These are phyloP conservation scores for Aegotheles bennettii DNA, from an alignment of 2,113 vertebrate genomes.

Conservation along the genomic window DNA sequence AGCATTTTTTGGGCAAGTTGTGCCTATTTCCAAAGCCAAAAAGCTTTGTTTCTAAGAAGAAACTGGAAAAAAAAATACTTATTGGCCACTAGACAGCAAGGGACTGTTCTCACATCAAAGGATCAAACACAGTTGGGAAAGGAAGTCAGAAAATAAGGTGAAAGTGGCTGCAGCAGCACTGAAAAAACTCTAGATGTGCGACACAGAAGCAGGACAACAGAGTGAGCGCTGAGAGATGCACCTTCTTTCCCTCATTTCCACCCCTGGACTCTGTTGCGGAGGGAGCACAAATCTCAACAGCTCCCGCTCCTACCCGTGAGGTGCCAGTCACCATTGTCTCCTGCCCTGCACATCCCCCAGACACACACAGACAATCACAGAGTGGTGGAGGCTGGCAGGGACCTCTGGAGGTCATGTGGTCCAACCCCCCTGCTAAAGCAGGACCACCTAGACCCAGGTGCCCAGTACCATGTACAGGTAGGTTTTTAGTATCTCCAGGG, in stretches of 20 bases:
- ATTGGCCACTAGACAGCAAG: not conserved
- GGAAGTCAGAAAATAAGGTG: not conserved
- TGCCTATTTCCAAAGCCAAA: not conserved
- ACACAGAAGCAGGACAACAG: not conserved
- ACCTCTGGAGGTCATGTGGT: not conserved
- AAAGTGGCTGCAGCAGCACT: not conserved
- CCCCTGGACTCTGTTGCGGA: not conserved
- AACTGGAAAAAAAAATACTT: not conserved
- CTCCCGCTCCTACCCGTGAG: not conserved
- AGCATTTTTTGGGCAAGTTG: not conserved
- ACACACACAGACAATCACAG: not conserved
- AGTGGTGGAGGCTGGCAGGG: not conserved
- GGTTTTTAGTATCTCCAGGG: not conserved
- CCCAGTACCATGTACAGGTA: not conserved
- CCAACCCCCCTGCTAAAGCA: not conserved
- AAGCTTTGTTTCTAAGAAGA: not conserved
- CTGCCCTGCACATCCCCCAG: not conserved
- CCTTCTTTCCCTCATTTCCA: not conserved
- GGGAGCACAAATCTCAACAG: not conserved
- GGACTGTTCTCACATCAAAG: not conserved
- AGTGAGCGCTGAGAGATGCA: not conserved
- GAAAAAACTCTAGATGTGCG: not conserved
- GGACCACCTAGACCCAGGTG: not conserved
- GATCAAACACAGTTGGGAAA: not conserved
- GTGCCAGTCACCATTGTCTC: not conserved